Evolutionary conservation across 2,888 invertebrate genomes (phyloP).

Genomic region (Belgica antarctica): DNA sequence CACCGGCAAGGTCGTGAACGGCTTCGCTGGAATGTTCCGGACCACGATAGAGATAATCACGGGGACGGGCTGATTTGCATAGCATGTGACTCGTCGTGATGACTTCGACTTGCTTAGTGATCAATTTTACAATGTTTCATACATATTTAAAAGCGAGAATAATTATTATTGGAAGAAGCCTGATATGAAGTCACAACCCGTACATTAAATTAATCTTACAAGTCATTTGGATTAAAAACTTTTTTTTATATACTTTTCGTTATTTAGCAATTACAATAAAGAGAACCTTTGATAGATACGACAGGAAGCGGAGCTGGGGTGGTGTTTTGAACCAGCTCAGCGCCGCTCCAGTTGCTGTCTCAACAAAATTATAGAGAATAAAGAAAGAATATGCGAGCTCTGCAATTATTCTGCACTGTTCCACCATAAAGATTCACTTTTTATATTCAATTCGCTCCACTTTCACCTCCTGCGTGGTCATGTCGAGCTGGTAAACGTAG

Average conservation of each 20-base stretch:
- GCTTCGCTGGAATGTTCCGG: slow-evolving; percentile 24
- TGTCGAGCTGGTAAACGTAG: slow-evolving; percentile 94
- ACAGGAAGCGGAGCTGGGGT: no score
- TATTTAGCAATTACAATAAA: no score
- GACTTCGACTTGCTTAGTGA: no score
- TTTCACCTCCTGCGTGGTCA: slow-evolving; percentile 73
- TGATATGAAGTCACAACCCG: background rate
- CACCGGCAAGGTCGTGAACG: background rate
- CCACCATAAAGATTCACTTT: slow-evolving; percentile 59
- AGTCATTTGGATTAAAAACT: slow-evolving; percentile 4
- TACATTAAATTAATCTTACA: background rate
- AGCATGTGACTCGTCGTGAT: background rate
- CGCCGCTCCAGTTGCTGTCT: no score
- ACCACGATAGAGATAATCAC: slow-evolving; percentile 1
- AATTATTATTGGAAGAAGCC: background rate
- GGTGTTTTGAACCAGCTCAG: no score
- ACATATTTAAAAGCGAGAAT: no score
- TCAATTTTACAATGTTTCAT: no score
- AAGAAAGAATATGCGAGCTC: no score
- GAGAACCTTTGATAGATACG: no score
- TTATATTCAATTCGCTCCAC: slow-evolving; percentile 98
- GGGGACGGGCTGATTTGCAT: background rate
- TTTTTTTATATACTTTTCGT: background rate
- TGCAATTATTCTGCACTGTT: no score
- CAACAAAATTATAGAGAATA: no score